Evolutionary conservation across 1,140 invertebrate species (phyloP).

Genomic region (Subanguina moxae): DNA sequence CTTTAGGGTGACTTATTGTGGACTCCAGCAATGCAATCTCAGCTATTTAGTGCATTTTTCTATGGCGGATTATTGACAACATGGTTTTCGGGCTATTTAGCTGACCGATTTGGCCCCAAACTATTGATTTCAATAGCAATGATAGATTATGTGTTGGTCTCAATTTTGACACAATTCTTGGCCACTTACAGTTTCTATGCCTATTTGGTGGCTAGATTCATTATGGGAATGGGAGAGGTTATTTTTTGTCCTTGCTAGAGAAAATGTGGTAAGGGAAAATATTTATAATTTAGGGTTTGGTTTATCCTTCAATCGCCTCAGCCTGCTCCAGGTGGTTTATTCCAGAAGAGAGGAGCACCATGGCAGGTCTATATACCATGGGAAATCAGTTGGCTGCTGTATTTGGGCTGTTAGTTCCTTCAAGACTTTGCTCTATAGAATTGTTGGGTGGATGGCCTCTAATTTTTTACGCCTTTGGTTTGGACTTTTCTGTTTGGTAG

Average conservation of each 20-base stretch:
- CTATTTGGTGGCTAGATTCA: conserved; percentile 30
- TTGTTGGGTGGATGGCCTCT: conserved; percentile 40
- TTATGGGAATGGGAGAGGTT: conserved; percentile 39
- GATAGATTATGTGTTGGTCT: conserved; percentile 18
- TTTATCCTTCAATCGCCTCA: conserved; percentile 28
- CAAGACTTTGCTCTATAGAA: conserved; percentile 32
- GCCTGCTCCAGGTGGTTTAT: conserved; percentile 26
- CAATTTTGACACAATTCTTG: conserved; percentile 19
- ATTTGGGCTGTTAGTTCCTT: conserved; percentile 20
- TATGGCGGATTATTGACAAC: conserved; percentile 37
- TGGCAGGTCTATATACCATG: conserved; percentile 33
- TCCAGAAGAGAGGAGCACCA: conserved; percentile 25
- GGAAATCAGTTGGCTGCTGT: conserved; percentile 40
- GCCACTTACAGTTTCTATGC: conserved; percentile 21
- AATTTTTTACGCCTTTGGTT: conserved; percentile 26
- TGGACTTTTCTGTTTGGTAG: conserved; percentile 3
- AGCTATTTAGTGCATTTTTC: conserved; percentile 31
- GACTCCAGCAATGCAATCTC: conserved; percentile 20
- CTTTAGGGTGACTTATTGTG: conserved; percentile 35
- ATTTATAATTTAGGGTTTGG: conserved; percentile 18
- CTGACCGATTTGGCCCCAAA: conserved; percentile 39
- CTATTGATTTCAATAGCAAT: conserved; percentile 23
- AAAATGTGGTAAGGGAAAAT: background rate
- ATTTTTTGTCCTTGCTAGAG: background rate
- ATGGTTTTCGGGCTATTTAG: conserved; percentile 33